Evolutionary conservation across 2,797 vertebrate genomes (phyloP), one percentile per base, ranked within the genome.

Genomic region (Sebastes minor): DNA sequence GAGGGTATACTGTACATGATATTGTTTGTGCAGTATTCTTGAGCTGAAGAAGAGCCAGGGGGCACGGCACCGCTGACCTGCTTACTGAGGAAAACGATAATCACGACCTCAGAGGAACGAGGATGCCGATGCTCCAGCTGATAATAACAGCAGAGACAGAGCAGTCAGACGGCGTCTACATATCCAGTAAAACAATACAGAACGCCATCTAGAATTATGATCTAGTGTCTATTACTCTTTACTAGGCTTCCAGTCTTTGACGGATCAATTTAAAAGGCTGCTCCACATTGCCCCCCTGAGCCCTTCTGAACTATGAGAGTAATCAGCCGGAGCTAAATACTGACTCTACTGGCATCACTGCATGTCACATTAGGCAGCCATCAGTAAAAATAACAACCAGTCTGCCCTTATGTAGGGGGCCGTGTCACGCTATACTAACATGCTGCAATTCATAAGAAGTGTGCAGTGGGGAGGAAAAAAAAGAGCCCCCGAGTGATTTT

Each of bases 351-450:
- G 88, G 87, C 91, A 92, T 93, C 88, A 86, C 84, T 91, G 89
- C 57, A 20, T 81, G 86, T 88, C 90, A 88, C 92, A 92, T 94
- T 94, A 94, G 92, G 89, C 93, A 87, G 20, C 90, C 94, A 94
- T 95, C 93, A 94, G 93, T 91, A 92, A 94, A 92, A 94, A 94
- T 93, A 95, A 95, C 94, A 95, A 95, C 94, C 94, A 93, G 94
- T 79, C 92, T 88, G 80, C 78, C 88, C 89, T 86, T 89, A 92
- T 92, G 91, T 86, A 80, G 88, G 84, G 84, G 79, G 82, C 81
- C 33, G 14, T 91, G 91, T 94, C 92, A 94, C 83, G 91, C 90
- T 76, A 93, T 72, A 74, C 84, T 86, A 71, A 86, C 87, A 89
- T 76, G 90, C 81, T 78, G 72, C 32, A 18, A 30, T 67, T 74